Base-by-base conservation (phyloP, 35 echinoderm and acorn worm genomes). In the Ophiothrix spiculata region DNA sequence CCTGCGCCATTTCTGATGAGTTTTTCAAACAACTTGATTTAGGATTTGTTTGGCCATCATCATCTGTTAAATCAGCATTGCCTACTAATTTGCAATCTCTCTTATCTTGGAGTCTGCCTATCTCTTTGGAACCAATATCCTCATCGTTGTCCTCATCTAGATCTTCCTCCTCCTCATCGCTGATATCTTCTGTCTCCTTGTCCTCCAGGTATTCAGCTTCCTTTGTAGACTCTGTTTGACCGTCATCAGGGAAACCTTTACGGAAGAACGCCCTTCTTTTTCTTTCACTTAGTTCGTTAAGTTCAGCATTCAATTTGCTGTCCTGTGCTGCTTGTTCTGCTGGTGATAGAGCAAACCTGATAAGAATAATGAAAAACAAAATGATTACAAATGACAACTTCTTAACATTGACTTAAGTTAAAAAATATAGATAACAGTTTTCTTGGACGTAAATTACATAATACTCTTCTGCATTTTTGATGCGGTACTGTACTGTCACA, bases 231-330 rank as follows among this genome's bases (percentile, higher is more conserved):
- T 25, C 23, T 69, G 17, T 28, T 25, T 15, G 16, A 69, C 1
- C 10, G 29, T 10, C 29, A 69, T 69, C 60, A n/a, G 2, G 3
- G 25, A 69, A 69, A 28, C 40, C 85, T 38, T 96, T 87, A 23
- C 86, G 34, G 40, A 92, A 83, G 56, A 85, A 91, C 13, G 94
- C 83, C 36, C 87, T 88, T 76, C 87, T 86, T 28, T 91, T 39
- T 45, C 83, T 92, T 45, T 92, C 94, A 35, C 86, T 37, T 39
- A 92, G 87, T 14, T 29, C 32, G 25, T 75, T 87, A 4, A 97
- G 80, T 40, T 97, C 90, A 34, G 37, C 41, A 76, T 86, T 34
- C 19, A 90, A 39, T 28, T 81, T 49, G 25, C 86, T 90, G n/a
- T 81, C 77, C 37, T 82, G 39, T 21, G 88, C 79, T 34, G 78